Evolutionary conservation across 2,888 invertebrate species (phyloP).

Genomic region (Pomacea canaliculata): DNA sequence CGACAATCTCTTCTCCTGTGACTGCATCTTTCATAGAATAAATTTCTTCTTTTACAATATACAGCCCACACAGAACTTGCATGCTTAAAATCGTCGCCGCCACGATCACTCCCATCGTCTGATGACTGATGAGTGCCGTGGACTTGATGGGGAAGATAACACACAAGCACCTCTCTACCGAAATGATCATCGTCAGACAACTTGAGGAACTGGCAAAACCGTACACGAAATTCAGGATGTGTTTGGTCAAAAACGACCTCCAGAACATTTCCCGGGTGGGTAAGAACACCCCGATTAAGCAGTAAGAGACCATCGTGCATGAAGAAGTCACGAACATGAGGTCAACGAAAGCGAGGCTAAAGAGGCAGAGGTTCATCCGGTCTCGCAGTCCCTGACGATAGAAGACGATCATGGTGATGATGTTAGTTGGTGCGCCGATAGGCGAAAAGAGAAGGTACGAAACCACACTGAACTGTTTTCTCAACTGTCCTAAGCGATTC

Average conservation of each 20-base stretch:
- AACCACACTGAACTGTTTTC: neutral
- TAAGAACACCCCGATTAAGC: neutral
- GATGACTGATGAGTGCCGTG: neutral
- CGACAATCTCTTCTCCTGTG: neutral
- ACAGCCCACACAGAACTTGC: neutral
- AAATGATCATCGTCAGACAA: slow-evolving; percentile 1
- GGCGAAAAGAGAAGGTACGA: neutral
- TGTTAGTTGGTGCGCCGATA: neutral
- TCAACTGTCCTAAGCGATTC: neutral
- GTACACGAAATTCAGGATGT: neutral
- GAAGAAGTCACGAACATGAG: neutral
- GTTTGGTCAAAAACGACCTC: neutral
- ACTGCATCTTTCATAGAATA: neutral
- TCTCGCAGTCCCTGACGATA: neutral
- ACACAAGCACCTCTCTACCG: neutral
- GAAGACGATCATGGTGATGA: neutral
- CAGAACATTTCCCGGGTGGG: neutral
- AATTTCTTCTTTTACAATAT: neutral
- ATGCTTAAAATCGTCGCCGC: neutral
- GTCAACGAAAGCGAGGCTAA: neutral
- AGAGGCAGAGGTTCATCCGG: neutral
- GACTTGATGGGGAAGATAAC: neutral
- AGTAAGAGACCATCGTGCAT: neutral
- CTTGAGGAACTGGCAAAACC: neutral
- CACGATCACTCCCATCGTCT: neutral